Percentiles rank a stretch among this genome's conserved stretches.
These are phyloP conservation scores for Tholera decimalis DNA, from an alignment of 2,888 invertebrate genomes.

Conservation along the genomic window DNA sequence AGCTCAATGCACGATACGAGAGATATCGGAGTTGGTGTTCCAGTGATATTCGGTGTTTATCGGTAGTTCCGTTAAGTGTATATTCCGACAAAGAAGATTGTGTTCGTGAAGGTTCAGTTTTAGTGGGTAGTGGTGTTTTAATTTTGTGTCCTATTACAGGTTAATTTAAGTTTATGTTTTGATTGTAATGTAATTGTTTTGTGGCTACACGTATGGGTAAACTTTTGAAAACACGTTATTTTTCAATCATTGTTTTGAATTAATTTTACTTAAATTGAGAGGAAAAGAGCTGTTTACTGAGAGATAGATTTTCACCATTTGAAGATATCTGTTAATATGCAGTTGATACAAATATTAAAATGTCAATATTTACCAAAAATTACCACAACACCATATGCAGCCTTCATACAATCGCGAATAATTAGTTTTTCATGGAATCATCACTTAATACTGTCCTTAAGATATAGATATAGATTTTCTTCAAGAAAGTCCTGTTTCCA, in stretches of 20 bases:
- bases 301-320: background rate
- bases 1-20: conserved; percentile 56
- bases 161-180: conserved; percentile 4
- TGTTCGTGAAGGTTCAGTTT: conserved; percentile 20
- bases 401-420: too few species aligned
- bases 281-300: background rate
- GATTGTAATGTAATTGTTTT: background rate
- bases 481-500: too few species aligned
- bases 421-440: too few species aligned
- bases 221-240: background rate
- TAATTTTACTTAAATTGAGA: background rate
- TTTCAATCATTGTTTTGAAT: too few species aligned
- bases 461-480: too few species aligned
- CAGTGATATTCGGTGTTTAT: conserved; percentile 61
- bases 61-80: conserved; percentile 44
- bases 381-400: too few species aligned
- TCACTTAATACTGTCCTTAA: too few species aligned
- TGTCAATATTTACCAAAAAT: too few species aligned
- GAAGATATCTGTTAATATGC: background rate
- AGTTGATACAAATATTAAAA: background rate
- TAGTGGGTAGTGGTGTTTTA: conserved; percentile 5
- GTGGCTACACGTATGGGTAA: too few species aligned
- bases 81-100: conserved; percentile 37
- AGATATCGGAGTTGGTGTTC: conserved; percentile 42
- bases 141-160: too few species aligned